Conservation (phyloP, 2,888 invertebrate genomes). For the Drosophila putrida region DNA sequence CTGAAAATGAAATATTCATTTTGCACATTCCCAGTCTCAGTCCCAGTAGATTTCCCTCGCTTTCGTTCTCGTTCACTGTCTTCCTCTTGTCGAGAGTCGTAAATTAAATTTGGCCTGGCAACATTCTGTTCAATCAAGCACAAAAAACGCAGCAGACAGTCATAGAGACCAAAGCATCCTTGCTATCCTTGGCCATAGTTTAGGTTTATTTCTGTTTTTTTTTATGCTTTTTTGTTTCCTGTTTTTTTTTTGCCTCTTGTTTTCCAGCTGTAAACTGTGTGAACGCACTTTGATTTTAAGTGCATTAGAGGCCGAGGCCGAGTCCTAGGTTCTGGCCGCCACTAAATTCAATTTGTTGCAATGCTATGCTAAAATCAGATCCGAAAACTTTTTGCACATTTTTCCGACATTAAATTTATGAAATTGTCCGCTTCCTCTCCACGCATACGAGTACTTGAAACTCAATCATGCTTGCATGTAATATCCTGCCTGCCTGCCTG, state of each 20-base stretch:
- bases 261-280: slow-evolving; percentile 55
- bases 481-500: slow-evolving; percentile 68
- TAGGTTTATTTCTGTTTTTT: slow-evolving; percentile 39
- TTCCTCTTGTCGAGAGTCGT: slow-evolving; percentile 56
- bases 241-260: slow-evolving; percentile 25
- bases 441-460: slow-evolving; percentile 61
- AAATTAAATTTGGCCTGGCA: slow-evolving; percentile 78
- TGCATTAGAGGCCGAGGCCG: slow-evolving; percentile 84
- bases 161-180: slow-evolving; percentile 21
- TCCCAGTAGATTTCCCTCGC: slow-evolving; percentile 12
- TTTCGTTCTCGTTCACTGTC: slow-evolving; percentile 13
- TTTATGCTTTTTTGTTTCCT: slow-evolving; percentile 13
- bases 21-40: slow-evolving; percentile 4
- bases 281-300: slow-evolving; percentile 84
- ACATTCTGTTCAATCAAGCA: slow-evolving; percentile 82
- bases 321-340: slow-evolving; percentile 43
- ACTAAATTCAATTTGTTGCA: slow-evolving; percentile 82
- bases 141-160: slow-evolving; percentile 70
- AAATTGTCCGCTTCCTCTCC: slow-evolving; percentile 72
- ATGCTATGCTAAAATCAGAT: slow-evolving; percentile 76
- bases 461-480: slow-evolving; percentile 81
- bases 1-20: slow-evolving; percentile 77
- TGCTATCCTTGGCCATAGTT: slow-evolving; percentile 47
- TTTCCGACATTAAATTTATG: slow-evolving; percentile 78
- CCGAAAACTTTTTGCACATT: slow-evolving; percentile 60